A percentile compares a stretch with the other conserved stretches of the same genome.
phyloP scores from a whole-genome alignment of 2,113 vertebrate genomes.

The Grus americana region DNA sequence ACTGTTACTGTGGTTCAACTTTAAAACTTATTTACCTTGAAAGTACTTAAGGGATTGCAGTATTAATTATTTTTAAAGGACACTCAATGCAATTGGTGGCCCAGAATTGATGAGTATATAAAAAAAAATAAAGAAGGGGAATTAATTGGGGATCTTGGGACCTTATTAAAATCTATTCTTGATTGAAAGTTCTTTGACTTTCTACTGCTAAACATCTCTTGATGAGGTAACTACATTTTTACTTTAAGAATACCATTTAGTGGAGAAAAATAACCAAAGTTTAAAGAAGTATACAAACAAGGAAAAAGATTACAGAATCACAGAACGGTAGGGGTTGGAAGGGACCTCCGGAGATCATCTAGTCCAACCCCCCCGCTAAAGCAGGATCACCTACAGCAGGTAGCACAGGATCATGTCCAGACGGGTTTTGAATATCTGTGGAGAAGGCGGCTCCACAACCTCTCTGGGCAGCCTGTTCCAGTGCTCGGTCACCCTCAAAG shows the following conservation, averaged over 20 bases:
- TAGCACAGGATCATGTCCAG: too few relatives aligned
- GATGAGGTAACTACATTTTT: background rate
- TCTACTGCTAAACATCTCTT: slow-evolving; percentile 5
- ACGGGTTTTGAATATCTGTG: too few relatives aligned
- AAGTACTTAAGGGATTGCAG: slow-evolving; percentile 47
- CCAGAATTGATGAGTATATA: slow-evolving; percentile 50
- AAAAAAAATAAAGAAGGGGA: slow-evolving; percentile 31
- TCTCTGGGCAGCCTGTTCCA: too few relatives aligned
- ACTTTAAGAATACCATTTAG: background rate
- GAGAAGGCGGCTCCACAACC: too few relatives aligned
- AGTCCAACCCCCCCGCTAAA: too few relatives aligned
- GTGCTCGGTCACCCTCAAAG: too few relatives aligned
- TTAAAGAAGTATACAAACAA: background rate
- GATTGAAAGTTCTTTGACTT: slow-evolving; percentile 40
- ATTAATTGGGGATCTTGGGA: slow-evolving; percentile 68
- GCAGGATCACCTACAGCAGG: too few relatives aligned
- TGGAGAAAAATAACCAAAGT: background rate
- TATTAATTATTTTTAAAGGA: slow-evolving; percentile 69
- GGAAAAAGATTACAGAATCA: background rate
- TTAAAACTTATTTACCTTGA: slow-evolving; percentile 55
- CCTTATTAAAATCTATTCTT: slow-evolving; percentile 66
- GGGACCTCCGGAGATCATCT: too few relatives aligned
- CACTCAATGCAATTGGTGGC: slow-evolving; percentile 30
- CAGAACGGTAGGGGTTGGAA: too few relatives aligned
- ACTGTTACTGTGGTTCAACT: background rate